Percentiles rank a stretch among this genome's conserved stretches.
Evolutionary conservation across 1,140 invertebrate genomes (phyloP).

Genomic region (Scaptomyza pallida): DNA sequence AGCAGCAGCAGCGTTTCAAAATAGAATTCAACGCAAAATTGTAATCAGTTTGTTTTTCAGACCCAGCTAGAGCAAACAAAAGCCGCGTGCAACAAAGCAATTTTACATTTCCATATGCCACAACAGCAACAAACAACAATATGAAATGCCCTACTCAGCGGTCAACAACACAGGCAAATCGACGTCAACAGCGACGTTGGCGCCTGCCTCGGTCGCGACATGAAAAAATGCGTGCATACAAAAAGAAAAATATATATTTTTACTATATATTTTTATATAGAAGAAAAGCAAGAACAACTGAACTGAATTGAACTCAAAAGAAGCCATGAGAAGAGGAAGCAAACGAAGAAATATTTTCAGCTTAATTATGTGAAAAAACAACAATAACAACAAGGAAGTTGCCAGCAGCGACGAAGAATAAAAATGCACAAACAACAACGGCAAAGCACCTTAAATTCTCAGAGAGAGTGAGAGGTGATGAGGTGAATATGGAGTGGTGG

Average conservation of each 20-base stretch:
- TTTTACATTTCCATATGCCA: conserved; percentile 47
- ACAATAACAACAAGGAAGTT: conserved; percentile 26
- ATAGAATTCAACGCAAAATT: conserved; percentile 48
- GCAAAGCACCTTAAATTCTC: conserved; percentile 14
- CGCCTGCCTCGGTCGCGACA: conserved; percentile 19
- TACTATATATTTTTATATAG: background rate
- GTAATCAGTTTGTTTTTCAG: conserved; percentile 30
- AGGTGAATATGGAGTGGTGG: background rate
- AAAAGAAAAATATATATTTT: conserved; percentile 21
- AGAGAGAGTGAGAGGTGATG: too few relatives aligned
- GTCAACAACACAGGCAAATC: conserved; percentile 46
- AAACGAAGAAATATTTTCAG: conserved; percentile 61
- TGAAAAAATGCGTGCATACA: conserved; percentile 47
- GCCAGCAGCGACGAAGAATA: conserved; percentile 20
- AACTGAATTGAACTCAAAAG: background rate
- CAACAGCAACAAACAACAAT: conserved; percentile 9
- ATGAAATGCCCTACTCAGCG: conserved; percentile 59
- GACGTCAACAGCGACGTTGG: conserved; percentile 30
- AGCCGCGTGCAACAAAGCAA: conserved; percentile 28
- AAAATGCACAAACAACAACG: conserved; percentile 1
- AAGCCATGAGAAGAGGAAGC: background rate
- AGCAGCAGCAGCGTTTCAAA: conserved; percentile 34
- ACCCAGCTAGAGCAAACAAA: conserved; percentile 2
- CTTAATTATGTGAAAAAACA: conserved; percentile 56
- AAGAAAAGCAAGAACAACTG: background rate